Conservation (phyloP, 2,113 vertebrate species). For the Petrocephalus microphthalmus region DNA sequence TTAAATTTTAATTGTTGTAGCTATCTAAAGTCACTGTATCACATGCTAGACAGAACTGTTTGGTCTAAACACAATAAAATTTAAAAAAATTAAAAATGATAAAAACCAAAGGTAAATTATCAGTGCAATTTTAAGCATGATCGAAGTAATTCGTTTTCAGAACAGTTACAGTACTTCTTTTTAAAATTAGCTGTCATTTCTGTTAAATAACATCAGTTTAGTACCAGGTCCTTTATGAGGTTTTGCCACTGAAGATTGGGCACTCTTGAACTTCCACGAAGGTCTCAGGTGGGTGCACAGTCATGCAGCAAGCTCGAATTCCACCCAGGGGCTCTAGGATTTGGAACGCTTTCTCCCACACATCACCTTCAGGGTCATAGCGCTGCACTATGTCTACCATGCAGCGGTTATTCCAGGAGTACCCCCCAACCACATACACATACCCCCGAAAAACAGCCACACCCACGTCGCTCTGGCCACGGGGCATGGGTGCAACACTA, state of each 20-base stretch:
- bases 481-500: slow-evolving; percentile 61
- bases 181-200: not conserved
- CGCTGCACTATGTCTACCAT: slow-evolving; percentile 72
- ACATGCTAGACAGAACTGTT: not conserved
- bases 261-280: slow-evolving; percentile 59
- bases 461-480: slow-evolving; percentile 68
- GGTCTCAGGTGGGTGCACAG: slow-evolving; percentile 60
- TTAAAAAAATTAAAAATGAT: not conserved
- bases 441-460: slow-evolving; percentile 61
- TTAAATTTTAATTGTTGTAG: not conserved
- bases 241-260: slow-evolving; percentile 51
- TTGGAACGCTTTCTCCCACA: slow-evolving; percentile 65
- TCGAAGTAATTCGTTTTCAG: not conserved
- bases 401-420: slow-evolving; percentile 73
- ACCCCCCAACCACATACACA: slow-evolving; percentile 70
- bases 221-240: slow-evolving; percentile 23
- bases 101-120: not conserved
- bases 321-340: slow-evolving; percentile 70
- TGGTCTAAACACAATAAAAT: not conserved
- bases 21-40: not conserved
- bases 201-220: not conserved
- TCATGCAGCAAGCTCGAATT: slow-evolving; percentile 68
- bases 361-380: slow-evolving; percentile 60
- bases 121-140: not conserved
- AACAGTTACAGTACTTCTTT: not conserved